phyloP scores from a whole-genome alignment of 2,113 vertebrate genomes.

The Zosterops japonicus region DNA sequence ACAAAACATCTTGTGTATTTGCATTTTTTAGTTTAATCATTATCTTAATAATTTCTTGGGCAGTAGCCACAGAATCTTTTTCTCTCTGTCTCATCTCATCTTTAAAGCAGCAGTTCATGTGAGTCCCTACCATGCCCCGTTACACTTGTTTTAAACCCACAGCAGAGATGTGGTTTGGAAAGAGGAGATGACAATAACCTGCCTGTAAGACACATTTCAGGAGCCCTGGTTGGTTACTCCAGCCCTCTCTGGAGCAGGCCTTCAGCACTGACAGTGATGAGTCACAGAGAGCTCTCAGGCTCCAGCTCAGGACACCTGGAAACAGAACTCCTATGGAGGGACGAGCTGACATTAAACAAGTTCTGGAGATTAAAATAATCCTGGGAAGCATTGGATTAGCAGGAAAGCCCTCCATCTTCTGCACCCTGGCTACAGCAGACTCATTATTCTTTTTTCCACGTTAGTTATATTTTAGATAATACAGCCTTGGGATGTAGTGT shows the following conservation, averaged over 20 bases:
- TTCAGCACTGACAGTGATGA: neutral
- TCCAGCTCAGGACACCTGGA: constrained; percentile 1
- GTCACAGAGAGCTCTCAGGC: neutral
- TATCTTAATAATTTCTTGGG: constrained; percentile 75
- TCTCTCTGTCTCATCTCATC: neutral
- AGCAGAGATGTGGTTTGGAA: neutral
- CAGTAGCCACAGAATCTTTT: constrained; percentile 70
- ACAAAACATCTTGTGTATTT: constrained; percentile 77
- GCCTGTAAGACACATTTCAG: neutral
- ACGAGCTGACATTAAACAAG: neutral
- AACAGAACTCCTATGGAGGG: neutral
- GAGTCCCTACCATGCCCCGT: neutral
- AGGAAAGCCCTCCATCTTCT: neutral
- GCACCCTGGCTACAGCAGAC: neutral
- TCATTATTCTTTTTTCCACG: neutral
- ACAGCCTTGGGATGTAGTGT: neutral
- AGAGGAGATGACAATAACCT: neutral
- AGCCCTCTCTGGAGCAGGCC: neutral
- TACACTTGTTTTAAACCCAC: neutral
- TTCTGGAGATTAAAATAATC: constrained; percentile 31
- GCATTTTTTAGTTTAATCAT: constrained; percentile 77
- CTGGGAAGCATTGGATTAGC: neutral
- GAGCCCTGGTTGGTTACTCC: neutral
- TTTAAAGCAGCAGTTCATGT: constrained; percentile 4
- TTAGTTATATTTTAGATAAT: neutral